Percentiles rank a stretch among this genome's conserved stretches.
These are phyloP conservation scores for Archaeoteleia sp. DNA, from an alignment of 2,888 invertebrate species.

Conservation along the genomic window DNA sequence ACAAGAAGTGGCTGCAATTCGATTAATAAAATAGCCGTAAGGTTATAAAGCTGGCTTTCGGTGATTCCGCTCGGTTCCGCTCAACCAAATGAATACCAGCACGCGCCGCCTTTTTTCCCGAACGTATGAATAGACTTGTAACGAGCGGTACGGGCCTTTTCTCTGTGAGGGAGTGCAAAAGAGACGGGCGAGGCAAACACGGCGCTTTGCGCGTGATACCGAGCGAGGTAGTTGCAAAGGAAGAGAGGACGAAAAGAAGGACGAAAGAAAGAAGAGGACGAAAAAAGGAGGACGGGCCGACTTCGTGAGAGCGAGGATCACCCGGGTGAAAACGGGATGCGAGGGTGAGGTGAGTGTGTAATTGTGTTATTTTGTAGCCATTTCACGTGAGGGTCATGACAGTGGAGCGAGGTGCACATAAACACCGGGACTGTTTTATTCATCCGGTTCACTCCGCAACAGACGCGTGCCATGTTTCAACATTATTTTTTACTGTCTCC, in stretches of 20 bases:
- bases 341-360: constrained; percentile 71
- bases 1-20: constrained; percentile 36
- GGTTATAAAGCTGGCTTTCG: constrained; percentile 61
- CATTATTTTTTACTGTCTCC: constrained; percentile 33
- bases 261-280: constrained; percentile 52
- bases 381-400: constrained; percentile 71
- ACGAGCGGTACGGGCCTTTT: constrained; percentile 65
- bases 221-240: constrained; percentile 47
- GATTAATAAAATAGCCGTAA: constrained; percentile 70
- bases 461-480: constrained; percentile 60
- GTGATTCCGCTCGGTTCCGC: constrained; percentile 65
- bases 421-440: constrained; percentile 73
- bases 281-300: constrained; percentile 58
- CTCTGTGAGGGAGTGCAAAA: constrained; percentile 52
- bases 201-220: constrained; percentile 45
- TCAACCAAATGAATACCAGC: constrained; percentile 73
- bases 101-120: constrained; percentile 69
- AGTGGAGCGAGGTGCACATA: constrained; percentile 69
- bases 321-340: constrained; percentile 61
- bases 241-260: constrained; percentile 48
- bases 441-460: constrained; percentile 62
- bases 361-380: constrained; percentile 74
- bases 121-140: constrained; percentile 74
- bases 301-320: constrained; percentile 60
- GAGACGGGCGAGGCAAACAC: constrained; percentile 44